phyloP scores from a whole-genome alignment of 1,140 invertebrate genomes.

The Bombus soroeensis region DNA sequence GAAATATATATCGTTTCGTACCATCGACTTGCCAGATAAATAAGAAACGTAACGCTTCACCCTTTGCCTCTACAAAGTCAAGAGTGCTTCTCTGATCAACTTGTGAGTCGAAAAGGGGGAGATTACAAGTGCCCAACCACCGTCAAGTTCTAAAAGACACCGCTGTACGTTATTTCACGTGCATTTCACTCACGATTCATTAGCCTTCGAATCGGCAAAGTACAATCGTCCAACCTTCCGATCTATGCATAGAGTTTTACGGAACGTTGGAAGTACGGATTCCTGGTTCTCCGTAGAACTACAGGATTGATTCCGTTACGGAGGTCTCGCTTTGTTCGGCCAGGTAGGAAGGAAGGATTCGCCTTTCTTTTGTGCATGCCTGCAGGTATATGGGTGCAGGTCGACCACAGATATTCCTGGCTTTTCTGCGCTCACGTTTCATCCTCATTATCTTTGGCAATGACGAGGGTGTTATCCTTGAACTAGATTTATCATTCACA shows the following conservation, averaged over 20 bases:
- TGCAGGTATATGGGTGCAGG: slow-evolving; percentile 67
- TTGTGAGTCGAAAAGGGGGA: slow-evolving; percentile 33
- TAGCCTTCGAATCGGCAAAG: slow-evolving; percentile 26
- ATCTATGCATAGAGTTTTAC: neutral
- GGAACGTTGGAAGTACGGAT: neutral
- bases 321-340: slow-evolving; percentile 68
- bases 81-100: slow-evolving; percentile 41
- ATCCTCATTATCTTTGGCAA: slow-evolving; percentile 68
- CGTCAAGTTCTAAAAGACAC: slow-evolving; percentile 17
- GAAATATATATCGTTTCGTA: neutral
- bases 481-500: slow-evolving; percentile 69
- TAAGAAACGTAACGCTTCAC: slow-evolving; percentile 43
- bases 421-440: slow-evolving; percentile 57
- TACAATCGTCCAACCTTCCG: neutral
- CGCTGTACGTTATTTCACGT: slow-evolving; percentile 15
- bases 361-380: slow-evolving; percentile 59
- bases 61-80: neutral
- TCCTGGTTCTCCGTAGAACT: slow-evolving; percentile 15
- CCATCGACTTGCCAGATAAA: neutral
- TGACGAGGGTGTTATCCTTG: slow-evolving; percentile 72
- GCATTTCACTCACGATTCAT: slow-evolving; percentile 44
- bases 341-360: slow-evolving; percentile 66
- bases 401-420: slow-evolving; percentile 55
- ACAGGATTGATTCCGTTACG: slow-evolving; percentile 68
- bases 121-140: slow-evolving; percentile 21